Evolutionary conservation across 2,888 invertebrate genomes (phyloP), one percentile per base, ranked within the genome.

Genomic region (Drosophila quasianomalipes): DNA sequence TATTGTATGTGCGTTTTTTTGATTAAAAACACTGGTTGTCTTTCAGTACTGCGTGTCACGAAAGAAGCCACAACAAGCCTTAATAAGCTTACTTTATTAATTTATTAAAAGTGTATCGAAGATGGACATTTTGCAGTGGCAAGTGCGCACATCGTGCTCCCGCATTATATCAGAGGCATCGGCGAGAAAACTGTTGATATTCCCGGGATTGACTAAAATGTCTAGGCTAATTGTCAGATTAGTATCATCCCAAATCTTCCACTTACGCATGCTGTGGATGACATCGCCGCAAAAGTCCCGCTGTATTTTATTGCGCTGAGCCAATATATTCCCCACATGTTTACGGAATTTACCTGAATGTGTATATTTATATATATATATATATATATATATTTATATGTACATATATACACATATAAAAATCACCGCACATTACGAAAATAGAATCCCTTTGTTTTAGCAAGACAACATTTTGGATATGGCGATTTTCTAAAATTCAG

Each of bases 221-320:
- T 81, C 54, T 0, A 70, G 57, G 35, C 60, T 70, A 0, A 92
- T 62, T 0, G 30, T 33, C 4, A 85, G 22, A 10, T 76, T 58
- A 0, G 72, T 33, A 16, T 76, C 77, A 30, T 64, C 53, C 61
- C 91, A 74, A 28, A 92, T 87, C 4, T 81, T 79, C 91, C 92
- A 93, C 41, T 87, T 83, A 14, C 82, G 82, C 91, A 93, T 91
- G 61, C 91, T 91, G 0, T 73, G 33, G 0, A 92, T 79, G 14
- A 92, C 82, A 70, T 92, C 89, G 9, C 74, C 57, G 41, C 92
- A 91, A 51, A 89, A 85, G 31, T 80, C 69, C 0, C 26, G 22
- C 3, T 30, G 49, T 0, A 14, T 6, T 0, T 28, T 19, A 3
- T 10, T 10, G 14, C 52, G 47, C 0, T 47, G 37, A 1, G 22